Evolutionary conservation across 2,888 invertebrate genomes (phyloP), one percentile per base, ranked within the genome.

Genomic region (Eudemis profundana): DNA sequence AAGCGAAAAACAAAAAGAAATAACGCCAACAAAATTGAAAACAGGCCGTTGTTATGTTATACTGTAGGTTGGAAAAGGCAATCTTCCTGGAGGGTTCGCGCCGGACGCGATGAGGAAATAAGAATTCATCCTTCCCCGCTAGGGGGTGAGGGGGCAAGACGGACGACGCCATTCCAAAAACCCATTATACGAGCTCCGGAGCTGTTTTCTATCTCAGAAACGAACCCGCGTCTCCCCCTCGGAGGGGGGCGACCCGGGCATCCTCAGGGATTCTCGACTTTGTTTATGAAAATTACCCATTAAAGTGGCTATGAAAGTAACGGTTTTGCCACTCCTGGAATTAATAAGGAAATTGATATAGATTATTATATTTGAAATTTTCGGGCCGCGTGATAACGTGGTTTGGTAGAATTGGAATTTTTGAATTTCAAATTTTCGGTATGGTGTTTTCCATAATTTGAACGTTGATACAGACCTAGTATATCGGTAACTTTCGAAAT

Each of bases 91-190:
- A 89, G 88, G 90, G 90, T 85, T 85, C 84, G 86, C 81, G 83
- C 86, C 89, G 91, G 91, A 72, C 47, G 62, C 46, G 63, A 64
- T 63, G 74, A 67, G 69, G 70, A 68, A 70, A 66, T 66, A 66
- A 73, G 72, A 64, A 64, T 64, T 64, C 64, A 64, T 64, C 64
- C 64, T 59, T 59, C 29, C 64, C 14, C 53, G 53, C 61, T 53
- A 19, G 74, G 76, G 76, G 76, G 75, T 74, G 79, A 78, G 78
- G 83, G 87, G 85, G 87, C 88, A 93, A 94, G 94, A 94, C 93
- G 94, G 93, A 94, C 93, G 94, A 93, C 93, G 94, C 93, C 93
- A 94, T 94, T 95, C 94, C 94, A 93, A 93, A 93, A 93, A 93
- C 93, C 94, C 94, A 94, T 94, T 94, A 94, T 93, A 93, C 94